These are phyloP conservation scores for Chloroceryle aenea DNA, from an alignment of 2,113 vertebrate genomes.

Conservation along the genomic window DNA sequence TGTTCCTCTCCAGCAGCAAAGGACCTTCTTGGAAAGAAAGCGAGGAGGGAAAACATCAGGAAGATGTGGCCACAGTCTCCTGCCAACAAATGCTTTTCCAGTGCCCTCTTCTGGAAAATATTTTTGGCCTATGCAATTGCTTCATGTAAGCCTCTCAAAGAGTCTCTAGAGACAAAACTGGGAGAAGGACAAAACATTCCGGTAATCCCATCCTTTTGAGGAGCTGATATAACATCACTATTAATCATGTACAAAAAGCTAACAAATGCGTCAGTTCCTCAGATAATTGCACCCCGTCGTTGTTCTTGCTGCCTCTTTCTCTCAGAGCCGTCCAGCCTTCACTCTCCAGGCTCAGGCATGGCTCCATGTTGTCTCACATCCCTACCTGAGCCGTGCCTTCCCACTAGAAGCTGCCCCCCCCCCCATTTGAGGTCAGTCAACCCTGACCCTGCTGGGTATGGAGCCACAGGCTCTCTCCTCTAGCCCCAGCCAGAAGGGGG, in stretches of 20 bases:
- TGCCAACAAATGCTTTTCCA: conserved; percentile 60
- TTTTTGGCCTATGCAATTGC: neutral
- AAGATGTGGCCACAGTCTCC: neutral
- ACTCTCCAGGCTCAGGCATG: accelerated
- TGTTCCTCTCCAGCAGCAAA: neutral
- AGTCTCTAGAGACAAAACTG: neutral
- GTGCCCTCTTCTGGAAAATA: conserved; percentile 68
- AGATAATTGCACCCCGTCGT: neutral
- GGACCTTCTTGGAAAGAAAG: neutral
- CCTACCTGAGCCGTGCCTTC: neutral
- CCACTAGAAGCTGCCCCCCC: neutral
- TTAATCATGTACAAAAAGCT: neutral
- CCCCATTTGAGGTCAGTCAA: neutral
- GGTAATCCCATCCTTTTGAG: neutral
- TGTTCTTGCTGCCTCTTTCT: neutral
- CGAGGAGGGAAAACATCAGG: neutral
- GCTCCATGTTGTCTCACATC: neutral
- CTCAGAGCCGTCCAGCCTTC: neutral
- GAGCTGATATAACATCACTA: neutral
- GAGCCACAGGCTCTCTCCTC: neutral
- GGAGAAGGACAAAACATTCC: neutral
- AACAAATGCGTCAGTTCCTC: accelerated
- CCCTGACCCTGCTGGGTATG: accelerated
- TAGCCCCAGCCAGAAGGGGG: neutral
- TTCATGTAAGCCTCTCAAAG: neutral